Evolutionary conservation across 2,888 invertebrate species (phyloP), one percentile per base, ranked within the genome.

Genomic region (Carpatolechia fugitivella): DNA sequence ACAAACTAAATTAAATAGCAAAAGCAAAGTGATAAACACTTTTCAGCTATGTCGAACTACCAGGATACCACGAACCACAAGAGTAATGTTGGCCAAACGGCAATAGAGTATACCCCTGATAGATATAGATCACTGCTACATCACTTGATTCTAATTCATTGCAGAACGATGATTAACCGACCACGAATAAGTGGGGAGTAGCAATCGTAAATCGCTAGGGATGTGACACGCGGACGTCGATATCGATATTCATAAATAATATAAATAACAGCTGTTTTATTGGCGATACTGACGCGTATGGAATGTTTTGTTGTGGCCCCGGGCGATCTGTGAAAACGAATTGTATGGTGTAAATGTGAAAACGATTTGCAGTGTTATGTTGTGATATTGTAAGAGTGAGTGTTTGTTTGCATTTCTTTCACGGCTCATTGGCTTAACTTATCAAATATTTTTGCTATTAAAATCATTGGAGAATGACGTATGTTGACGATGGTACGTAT

Each of bases 61-160:
- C 48, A 38, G 38, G 44, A 33, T 5, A 41, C 41, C 52, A 52
- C 18, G 13, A 13, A 13, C 3, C 7, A n/a, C 33, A 50, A 41
- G 48, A 55, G 49, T 38, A 41, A 50, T 40, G 49, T 20, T 40
- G 18, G 29, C 48, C 52, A 35, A 56, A 52, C 20, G 13, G 29
- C 35, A 49, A 52, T 48, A 50, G 54, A 56, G 54, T 54, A 46
- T 49, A 20, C 16, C 31, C 24, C 30, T 51, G 65, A 71, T 62
- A 64, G 61, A 69, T 67, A 58, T 52, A 65, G 60, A 69, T 72
- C 64, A 57, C 46, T n/a, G 46, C 56, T 44, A 56, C 63, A 64
- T 64, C 61, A 63, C 63, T 66, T 66, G 69, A 67, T 69, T 72
- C 60, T 72, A 70, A 72, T 72, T 72, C 70, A 72, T 72, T 56